Evolutionary conservation across 2,888 invertebrate species (phyloP).

Genomic region (Andrena trimmerana): DNA sequence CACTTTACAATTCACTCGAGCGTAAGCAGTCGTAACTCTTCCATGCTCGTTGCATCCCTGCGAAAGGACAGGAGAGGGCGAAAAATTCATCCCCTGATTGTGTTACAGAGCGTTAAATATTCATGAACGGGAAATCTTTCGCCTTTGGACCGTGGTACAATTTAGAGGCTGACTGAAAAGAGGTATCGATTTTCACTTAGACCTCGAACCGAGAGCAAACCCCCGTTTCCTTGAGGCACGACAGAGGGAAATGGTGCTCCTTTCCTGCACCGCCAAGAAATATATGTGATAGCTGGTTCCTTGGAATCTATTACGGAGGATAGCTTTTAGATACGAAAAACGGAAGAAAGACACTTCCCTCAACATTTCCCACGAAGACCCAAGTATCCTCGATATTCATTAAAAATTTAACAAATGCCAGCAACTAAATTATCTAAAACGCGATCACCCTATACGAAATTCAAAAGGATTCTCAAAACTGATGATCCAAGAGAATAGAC

Average conservation of each 20-base stretch:
- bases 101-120: slow-evolving; percentile 52
- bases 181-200: slow-evolving; percentile 54
- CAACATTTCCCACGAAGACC: too few species aligned
- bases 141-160: slow-evolving; percentile 35
- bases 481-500: too few species aligned
- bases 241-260: background rate
- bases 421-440: slow-evolving; percentile 28
- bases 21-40: slow-evolving; percentile 48
- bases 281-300: background rate
- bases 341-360: background rate
- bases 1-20: slow-evolving; percentile 42
- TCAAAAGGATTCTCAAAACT: background rate
- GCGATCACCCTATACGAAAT: slow-evolving; percentile 16
- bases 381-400: background rate
- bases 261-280: background rate
- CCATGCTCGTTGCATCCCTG: background rate
- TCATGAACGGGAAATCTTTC: slow-evolving; percentile 54
- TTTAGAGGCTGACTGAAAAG: slow-evolving; percentile 37
- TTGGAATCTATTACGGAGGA: background rate
- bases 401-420: slow-evolving; percentile 3
- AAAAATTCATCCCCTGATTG: slow-evolving; percentile 38
- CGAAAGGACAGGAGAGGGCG: background rate
- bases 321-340: background rate
- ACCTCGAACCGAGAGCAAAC: slow-evolving; percentile 21
- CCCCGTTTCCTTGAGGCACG: slow-evolving; percentile 9